Base-by-base conservation (phyloP, 2,797 vertebrate species). In the Crocodylus rhombifer region DNA sequence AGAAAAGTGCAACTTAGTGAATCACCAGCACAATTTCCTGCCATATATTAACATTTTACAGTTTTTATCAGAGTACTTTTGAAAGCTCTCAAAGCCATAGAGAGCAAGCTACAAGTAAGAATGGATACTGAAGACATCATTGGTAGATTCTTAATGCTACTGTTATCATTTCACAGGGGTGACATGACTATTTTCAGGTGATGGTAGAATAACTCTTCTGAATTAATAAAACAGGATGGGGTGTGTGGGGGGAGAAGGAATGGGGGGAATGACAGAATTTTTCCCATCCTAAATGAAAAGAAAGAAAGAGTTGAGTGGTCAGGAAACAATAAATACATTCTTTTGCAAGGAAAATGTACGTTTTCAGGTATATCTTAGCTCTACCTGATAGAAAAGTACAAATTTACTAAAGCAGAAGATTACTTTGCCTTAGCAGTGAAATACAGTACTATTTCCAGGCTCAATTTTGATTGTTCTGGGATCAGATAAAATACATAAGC, bases 41-140 rank as follows among this genome's bases (percentile, higher is more conserved):
- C 71, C 87, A 91, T 0, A n/a, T 11, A 82, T n/a, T 77, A 77
- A 92, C 93, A 88, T 36, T 91, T 58, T 86, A 82, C 33, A 56
- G 42, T 78, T 55, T 75, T 93, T 92, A 62, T 77, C 75, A 89
- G 79, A 91, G 94, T 64, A 28, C 73, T 96, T 95, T 93, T 62
- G 84, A 64, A 30, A 0, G 15, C 26, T 79, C 91, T 90, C 58
- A 86, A 93, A 95, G 89, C 73, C 87, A 95, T 86, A 1, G 21
- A 84, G 91, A 94, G 78, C 33, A 82, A 92, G 25, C 33, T 83
- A 62, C 42, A 88, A 88, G 33, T 28, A 89, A 62, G 87, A 25
- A 23, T 51, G 69, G 7, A 73, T 20, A 23, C 21, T 73, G 87
- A 93, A 89, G 80, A 93, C 30, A 85, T 16, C 56, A 89, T 79